Evolutionary conservation across 2,888 invertebrate genomes (phyloP).

Genomic region (Carabus problematicus): DNA sequence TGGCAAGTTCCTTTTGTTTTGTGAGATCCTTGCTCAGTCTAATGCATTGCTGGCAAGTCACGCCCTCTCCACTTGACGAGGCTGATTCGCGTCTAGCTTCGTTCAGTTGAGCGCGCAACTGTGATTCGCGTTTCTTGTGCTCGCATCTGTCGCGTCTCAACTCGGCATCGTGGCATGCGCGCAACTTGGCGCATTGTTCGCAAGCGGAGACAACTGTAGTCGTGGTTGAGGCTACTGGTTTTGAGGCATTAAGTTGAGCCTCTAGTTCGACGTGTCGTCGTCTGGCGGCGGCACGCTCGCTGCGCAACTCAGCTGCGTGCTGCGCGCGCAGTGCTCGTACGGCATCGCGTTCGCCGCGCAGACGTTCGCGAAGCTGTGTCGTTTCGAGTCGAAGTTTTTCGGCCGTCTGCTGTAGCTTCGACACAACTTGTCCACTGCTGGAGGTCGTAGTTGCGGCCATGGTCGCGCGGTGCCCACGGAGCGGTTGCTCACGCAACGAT

Average conservation of each 20-base stretch:
- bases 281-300: slow-evolving; percentile 26
- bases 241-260: slow-evolving; percentile 23
- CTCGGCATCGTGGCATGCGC: not conserved
- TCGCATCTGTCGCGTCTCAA: slow-evolving; percentile 4
- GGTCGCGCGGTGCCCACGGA: slow-evolving; percentile 47
- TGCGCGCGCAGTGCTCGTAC: slow-evolving; percentile 32
- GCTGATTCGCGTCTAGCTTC: not conserved
- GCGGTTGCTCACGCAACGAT: not conserved
- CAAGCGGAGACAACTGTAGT: slow-evolving; percentile 2
- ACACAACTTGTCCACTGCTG: slow-evolving; percentile 54
- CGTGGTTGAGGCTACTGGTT: not conserved
- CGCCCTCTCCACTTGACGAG: slow-evolving; percentile 6
- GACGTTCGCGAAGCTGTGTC: slow-evolving; percentile 26
- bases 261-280: slow-evolving; percentile 23
- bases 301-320: slow-evolving; percentile 30
- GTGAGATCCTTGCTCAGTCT: slow-evolving; percentile 15
- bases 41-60: slow-evolving; percentile 27
- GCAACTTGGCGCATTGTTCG: slow-evolving; percentile 10
- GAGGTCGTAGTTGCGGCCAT: slow-evolving; percentile 50
- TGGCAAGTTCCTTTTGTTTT: slow-evolving; percentile 29
- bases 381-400: slow-evolving; percentile 27
- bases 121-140: slow-evolving; percentile 4
- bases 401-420: slow-evolving; percentile 52
- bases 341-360: slow-evolving; percentile 32
- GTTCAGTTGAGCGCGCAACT: slow-evolving; percentile 9